Conservation (phyloP, 2,888 invertebrate genomes). For the Anaspis maculata region DNA sequence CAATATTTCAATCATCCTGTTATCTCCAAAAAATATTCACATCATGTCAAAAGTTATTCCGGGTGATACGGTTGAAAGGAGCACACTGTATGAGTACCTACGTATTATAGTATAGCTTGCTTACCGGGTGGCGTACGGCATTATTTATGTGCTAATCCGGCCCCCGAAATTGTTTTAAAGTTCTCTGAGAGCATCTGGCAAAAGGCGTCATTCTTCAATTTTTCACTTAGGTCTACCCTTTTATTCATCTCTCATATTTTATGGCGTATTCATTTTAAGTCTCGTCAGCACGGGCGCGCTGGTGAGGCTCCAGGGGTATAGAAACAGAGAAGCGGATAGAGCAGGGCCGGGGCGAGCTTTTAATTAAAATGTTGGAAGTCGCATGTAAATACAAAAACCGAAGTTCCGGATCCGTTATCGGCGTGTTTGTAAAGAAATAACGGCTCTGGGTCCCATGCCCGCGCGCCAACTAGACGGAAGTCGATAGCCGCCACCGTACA, state of each 20-base stretch:
- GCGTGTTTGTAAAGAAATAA: slow-evolving; percentile 16
- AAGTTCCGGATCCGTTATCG: slow-evolving; percentile 14
- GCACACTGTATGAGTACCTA: no score
- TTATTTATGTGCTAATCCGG: slow-evolving; percentile 23
- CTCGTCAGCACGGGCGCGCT: slow-evolving; percentile 13
- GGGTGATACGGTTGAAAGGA: no score
- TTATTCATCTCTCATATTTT: slow-evolving; percentile 25
- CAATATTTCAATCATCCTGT: no score
- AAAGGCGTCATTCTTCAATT: slow-evolving; percentile 27
- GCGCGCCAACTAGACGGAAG: slow-evolving; percentile 12
- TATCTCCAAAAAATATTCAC: no score
- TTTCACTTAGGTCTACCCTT: slow-evolving; percentile 25
- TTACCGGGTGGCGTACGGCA: slow-evolving; percentile 7
- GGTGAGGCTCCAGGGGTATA: not conserved
- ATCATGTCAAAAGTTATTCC: no score
- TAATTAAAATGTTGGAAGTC: slow-evolving; percentile 18
- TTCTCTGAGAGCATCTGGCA: slow-evolving; percentile 27
- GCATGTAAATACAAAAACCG: slow-evolving; percentile 16
- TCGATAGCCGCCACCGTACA: slow-evolving; percentile 5
- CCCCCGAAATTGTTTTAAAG: slow-evolving; percentile 25
- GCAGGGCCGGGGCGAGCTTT: slow-evolving; percentile 7
- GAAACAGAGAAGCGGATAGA: no score
- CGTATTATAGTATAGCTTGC: no score
- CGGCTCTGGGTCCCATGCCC: no score
- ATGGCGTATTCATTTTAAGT: slow-evolving; percentile 22